Percentiles rank a stretch among this genome's conserved stretches.
Conservation (phyloP, 2,113 vertebrate species). For the Mola mola region DNA sequence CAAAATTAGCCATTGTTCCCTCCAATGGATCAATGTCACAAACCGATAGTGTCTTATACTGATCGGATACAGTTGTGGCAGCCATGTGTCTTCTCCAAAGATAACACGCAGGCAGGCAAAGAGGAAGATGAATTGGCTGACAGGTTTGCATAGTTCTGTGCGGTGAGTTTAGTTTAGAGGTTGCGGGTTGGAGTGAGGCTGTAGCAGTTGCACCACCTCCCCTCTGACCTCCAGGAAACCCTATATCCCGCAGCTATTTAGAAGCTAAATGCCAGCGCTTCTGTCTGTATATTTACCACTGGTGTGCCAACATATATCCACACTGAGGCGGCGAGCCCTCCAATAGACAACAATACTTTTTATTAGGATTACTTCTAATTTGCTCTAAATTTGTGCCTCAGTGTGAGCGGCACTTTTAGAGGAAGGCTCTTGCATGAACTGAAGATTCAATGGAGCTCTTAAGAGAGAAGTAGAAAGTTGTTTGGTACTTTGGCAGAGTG, state of each 20-base stretch:
- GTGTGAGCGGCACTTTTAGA: conserved; percentile 5
- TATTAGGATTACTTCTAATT: conserved; percentile 19
- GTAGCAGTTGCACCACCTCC: conserved; percentile 54
- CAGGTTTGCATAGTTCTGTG: conserved; percentile 67
- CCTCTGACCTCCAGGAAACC: conserved; percentile 65
- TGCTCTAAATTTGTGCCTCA: conserved; percentile 10
- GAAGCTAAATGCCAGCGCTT: conserved; percentile 52
- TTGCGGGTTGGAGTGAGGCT: conserved; percentile 55
- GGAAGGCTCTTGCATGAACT: conserved; percentile 35
- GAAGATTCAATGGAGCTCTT: conserved; percentile 42
- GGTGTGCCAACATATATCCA: conserved; percentile 31
- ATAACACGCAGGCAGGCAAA: conserved; percentile 10
- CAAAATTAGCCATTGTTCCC: too few species aligned
- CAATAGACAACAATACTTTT: conserved; percentile 38
- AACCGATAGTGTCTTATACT: too few species aligned
- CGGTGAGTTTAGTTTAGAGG: conserved; percentile 71
- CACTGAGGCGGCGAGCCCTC: neutral
- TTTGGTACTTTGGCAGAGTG: conserved; percentile 45
- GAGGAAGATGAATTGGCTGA: conserved; percentile 57
- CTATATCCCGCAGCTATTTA: conserved; percentile 64
- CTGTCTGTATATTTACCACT: conserved; percentile 48
- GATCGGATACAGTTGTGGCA: neutral
- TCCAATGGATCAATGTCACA: too few species aligned
- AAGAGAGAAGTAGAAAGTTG: conserved; percentile 42
- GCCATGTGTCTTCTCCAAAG: neutral